Evolutionary conservation across 2,113 vertebrate species (phyloP).

Genomic region (Willisornis vidua): DNA sequence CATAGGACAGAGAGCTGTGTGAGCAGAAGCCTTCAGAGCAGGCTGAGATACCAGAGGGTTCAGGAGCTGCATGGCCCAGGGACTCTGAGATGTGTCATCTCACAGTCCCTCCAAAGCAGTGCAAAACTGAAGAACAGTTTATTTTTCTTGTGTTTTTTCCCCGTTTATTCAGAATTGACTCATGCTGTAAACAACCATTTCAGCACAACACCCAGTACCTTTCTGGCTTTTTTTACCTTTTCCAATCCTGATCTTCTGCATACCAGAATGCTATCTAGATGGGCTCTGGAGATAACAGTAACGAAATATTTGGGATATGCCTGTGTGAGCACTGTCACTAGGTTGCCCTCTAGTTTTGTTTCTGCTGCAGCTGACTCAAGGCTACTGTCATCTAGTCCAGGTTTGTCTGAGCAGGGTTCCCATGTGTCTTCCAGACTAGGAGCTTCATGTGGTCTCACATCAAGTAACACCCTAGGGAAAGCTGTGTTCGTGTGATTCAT

Average conservation of each 20-base stretch:
- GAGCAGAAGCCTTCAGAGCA: background rate
- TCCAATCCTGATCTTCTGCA: background rate
- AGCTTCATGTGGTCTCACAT: background rate
- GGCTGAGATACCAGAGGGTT: accelerated
- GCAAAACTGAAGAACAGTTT: background rate
- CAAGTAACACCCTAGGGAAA: background rate
- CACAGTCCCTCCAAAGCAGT: background rate
- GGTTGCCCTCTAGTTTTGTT: background rate
- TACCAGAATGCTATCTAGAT: background rate
- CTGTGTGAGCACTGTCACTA: background rate
- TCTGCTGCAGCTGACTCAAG: background rate
- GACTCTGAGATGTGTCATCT: background rate
- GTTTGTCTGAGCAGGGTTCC: background rate
- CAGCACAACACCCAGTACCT: background rate
- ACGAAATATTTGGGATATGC: background rate
- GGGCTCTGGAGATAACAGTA: background rate
- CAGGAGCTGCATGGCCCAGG: background rate
- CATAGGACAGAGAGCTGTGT: background rate
- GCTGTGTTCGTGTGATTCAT: background rate
- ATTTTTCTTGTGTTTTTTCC: accelerated
- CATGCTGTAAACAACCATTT: background rate
- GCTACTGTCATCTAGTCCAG: background rate
- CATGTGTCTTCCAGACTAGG: accelerated
- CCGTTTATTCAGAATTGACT: background rate
- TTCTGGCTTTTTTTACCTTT: background rate